A percentile compares a stretch with the other conserved stretches of the same genome.
These are phyloP conservation scores for Gila robusta DNA, from an alignment of 2,797 vertebrate species.

Conservation along the genomic window DNA sequence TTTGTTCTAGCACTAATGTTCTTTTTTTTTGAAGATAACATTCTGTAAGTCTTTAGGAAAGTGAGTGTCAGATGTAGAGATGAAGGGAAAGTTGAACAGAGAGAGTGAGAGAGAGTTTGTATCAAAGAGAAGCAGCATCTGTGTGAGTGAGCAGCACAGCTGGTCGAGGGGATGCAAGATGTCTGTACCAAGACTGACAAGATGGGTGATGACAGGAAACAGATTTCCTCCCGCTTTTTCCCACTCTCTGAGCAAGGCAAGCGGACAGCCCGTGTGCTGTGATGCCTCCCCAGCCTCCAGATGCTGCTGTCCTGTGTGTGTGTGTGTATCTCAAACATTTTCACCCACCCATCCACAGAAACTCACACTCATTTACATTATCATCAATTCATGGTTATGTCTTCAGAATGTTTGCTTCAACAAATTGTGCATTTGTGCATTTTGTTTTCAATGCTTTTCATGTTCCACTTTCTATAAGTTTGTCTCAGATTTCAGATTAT, in stretches of 20 bases:
- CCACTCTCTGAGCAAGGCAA: slow-evolving; percentile 82
- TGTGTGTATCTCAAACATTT: not conserved
- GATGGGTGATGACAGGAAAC: slow-evolving; percentile 98
- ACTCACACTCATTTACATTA: slow-evolving; percentile 19
- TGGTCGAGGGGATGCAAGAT: slow-evolving; percentile 91
- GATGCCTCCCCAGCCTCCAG: slow-evolving; percentile 89
- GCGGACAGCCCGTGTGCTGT: slow-evolving; percentile 79
- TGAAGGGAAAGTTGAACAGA: slow-evolving; percentile 44
- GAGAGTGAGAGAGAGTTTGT: slow-evolving; percentile 64
- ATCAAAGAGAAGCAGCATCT: slow-evolving; percentile 87
- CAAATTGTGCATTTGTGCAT: not conserved
- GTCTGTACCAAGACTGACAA: slow-evolving; percentile 93
- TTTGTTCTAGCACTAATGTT: slow-evolving; percentile 7
- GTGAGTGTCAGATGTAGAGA: slow-evolving; percentile 52
- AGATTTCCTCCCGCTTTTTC: slow-evolving; percentile 89
- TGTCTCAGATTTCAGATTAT: not conserved
- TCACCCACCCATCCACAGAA: not conserved
- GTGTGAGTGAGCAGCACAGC: slow-evolving; percentile 88
- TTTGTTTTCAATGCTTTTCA: not conserved
- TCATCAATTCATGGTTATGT: slow-evolving; percentile 3
- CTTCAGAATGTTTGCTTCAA: slow-evolving; percentile 15
- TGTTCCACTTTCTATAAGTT: not conserved
- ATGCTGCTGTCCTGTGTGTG: slow-evolving; percentile 82
- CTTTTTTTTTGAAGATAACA: not conserved
- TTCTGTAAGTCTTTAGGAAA: slow-evolving; percentile 47